A percentile compares a stretch with the other conserved stretches of the same genome.
phyloP scores from a whole-genome alignment of 2,113 vertebrate species.

The Nothocercus nigrocapillus region DNA sequence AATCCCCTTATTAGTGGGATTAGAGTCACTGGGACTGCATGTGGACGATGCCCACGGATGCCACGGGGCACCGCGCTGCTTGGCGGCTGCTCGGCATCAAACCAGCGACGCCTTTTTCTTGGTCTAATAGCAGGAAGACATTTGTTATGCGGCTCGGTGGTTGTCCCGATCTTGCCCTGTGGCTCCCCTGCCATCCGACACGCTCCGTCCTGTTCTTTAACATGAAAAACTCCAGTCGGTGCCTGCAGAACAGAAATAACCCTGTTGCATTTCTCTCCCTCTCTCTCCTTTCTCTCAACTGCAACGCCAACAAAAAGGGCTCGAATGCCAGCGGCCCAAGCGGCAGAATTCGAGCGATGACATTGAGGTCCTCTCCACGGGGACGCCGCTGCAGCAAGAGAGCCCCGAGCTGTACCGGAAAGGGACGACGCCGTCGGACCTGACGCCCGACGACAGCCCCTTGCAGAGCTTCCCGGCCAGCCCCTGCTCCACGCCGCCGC shows the following conservation, averaged over 20 bases:
- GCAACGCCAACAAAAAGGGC: slow-evolving; percentile 71
- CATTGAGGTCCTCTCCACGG: slow-evolving; percentile 91
- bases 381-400: slow-evolving; percentile 84
- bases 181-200: rapidly evolving
- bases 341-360: slow-evolving; percentile 89
- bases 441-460: slow-evolving; percentile 92
- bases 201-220: not conserved
- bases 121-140: not conserved
- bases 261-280: not conserved
- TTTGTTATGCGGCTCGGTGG: rapidly evolving
- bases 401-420: slow-evolving; percentile 96
- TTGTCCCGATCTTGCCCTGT: rapidly evolving
- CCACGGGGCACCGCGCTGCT: not conserved
- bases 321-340: slow-evolving; percentile 92
- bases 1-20: rapidly evolving
- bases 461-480: slow-evolving; percentile 88
- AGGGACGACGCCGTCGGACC: slow-evolving; percentile 92
- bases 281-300: not conserved
- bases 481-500: slow-evolving; percentile 81
- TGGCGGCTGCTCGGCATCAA: not conserved
- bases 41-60: not conserved
- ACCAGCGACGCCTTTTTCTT: rapidly evolving
- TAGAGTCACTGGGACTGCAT: not conserved
- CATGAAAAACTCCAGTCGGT: rapidly evolving
- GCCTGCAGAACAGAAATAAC: not conserved